Conservation (phyloP, 2,113 vertebrate genomes). For the Catharus bicknelli region DNA sequence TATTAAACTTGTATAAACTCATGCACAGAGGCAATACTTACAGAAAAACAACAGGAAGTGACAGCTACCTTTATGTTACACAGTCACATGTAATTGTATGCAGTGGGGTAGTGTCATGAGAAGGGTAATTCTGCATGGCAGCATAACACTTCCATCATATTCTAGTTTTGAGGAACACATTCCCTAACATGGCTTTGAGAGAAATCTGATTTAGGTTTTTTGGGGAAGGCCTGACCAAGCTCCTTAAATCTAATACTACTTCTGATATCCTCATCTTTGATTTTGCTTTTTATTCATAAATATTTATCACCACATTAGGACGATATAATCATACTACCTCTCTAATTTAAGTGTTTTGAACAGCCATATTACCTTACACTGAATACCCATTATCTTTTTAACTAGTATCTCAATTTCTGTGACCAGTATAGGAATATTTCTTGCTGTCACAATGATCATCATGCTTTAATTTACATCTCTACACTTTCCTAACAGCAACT, state of each 20-base stretch:
- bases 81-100: background rate
- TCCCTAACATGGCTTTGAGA: background rate
- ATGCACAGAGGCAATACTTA: background rate
- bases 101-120: accelerated
- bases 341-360: background rate
- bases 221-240: background rate
- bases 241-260: background rate
- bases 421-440: background rate
- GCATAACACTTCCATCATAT: background rate
- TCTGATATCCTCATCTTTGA: background rate
- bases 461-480: background rate
- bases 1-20: background rate
- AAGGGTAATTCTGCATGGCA: background rate
- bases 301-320: background rate
- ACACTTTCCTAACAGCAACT: background rate
- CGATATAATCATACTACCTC: background rate
- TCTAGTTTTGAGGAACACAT: background rate
- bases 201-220: background rate
- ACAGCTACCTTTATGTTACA: background rate
- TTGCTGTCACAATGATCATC: background rate
- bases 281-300: background rate
- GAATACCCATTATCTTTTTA: background rate
- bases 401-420: background rate
- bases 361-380: background rate
- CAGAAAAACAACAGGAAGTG: background rate